Conservation (phyloP, 2,113 vertebrate species). For the Lepidothrix coronata region DNA sequence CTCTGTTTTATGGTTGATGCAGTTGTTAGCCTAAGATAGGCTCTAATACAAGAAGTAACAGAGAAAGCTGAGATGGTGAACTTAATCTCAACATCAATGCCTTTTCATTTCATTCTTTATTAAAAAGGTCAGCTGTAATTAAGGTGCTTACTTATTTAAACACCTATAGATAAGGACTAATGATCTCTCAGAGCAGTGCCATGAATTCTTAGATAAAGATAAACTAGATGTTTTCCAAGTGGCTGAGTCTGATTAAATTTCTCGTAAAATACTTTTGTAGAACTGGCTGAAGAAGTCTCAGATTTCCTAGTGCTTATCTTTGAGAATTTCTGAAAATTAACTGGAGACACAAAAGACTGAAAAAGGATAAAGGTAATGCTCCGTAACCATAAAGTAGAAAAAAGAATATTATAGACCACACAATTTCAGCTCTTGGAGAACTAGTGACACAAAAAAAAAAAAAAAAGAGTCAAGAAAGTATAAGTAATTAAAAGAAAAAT, state of each 20-base stretch:
- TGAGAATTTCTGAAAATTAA: neutral
- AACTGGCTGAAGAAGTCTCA: neutral
- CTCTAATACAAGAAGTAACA: neutral
- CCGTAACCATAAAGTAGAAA: neutral
- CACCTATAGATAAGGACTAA: conserved; percentile 37
- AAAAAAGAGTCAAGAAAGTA: neutral
- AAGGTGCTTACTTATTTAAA: conserved; percentile 55
- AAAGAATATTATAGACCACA: neutral
- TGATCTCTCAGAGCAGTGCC: neutral
- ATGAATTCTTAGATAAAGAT: conserved; percentile 1
- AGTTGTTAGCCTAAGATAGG: neutral
- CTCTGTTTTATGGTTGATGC: neutral
- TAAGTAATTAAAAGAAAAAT: neutral
- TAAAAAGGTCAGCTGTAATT: conserved; percentile 59
- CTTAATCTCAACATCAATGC: neutral
- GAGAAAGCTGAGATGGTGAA: neutral
- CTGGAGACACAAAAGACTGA: neutral
- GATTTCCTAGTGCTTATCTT: neutral
- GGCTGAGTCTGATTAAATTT: neutral
- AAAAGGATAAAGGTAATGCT: neutral
- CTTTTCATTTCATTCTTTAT: conserved; percentile 48
- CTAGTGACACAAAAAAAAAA: neutral
- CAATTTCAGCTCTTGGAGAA: neutral
- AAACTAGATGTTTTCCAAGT: conserved; percentile 25
- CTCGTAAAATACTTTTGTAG: neutral